These are phyloP conservation scores for Caerostris extrusa DNA, from an alignment of 1,140 invertebrate genomes.

Conservation along the genomic window DNA sequence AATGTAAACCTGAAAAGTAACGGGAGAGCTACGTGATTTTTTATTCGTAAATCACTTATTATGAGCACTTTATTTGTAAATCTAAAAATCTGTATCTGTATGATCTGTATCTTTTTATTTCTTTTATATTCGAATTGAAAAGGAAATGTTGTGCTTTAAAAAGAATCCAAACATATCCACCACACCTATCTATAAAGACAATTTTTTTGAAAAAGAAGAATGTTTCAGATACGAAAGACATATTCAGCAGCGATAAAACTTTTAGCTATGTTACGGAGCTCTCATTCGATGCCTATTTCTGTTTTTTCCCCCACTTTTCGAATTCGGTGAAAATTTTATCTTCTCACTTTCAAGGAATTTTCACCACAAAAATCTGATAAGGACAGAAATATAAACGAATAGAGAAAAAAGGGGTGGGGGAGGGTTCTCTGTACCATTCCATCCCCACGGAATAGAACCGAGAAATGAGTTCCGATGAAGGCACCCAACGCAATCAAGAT, in stretches of 20 bases:
- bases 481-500: conserved; percentile 44
- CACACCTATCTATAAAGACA: no score
- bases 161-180: no score
- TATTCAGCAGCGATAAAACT: neutral
- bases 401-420: neutral
- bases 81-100: no score
- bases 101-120: no score
- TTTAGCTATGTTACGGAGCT: neutral
- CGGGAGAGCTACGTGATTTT: no score
- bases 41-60: no score
- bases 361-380: conserved; percentile 3
- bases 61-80: no score
- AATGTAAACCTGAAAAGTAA: no score
- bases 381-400: conserved; percentile 8
- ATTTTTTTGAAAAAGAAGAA: neutral
- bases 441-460: neutral
- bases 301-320: neutral
- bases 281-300: neutral
- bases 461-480: conserved; percentile 43
- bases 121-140: no score
- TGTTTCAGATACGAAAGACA: neutral
- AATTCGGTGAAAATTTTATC: conserved; percentile 12
- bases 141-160: no score
- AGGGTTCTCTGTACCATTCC: no score
- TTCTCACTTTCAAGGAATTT: neutral